These are phyloP conservation scores for Microplitis mediator DNA, from an alignment of 1,140 invertebrate genomes.

Conservation along the genomic window DNA sequence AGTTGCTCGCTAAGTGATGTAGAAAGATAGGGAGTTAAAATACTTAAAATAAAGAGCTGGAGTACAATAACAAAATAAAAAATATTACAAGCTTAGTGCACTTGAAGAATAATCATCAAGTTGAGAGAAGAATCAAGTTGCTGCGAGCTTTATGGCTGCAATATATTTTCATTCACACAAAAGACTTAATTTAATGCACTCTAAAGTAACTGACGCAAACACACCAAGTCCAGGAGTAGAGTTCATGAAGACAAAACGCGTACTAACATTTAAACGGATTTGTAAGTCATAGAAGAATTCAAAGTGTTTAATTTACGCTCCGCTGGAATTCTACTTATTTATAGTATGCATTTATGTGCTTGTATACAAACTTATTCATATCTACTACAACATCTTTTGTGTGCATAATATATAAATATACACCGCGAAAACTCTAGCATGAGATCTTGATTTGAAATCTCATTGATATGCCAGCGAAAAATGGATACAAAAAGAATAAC, in stretches of 20 bases:
- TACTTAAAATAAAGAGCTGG: too few species aligned
- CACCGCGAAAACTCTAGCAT: background rate
- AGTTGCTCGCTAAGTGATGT: too few species aligned
- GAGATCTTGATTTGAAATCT: background rate
- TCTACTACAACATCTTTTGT: too few species aligned
- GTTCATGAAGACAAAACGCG: background rate
- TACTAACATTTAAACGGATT: constrained; percentile 34
- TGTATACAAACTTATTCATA: too few species aligned
- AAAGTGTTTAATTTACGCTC: background rate
- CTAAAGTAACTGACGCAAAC: background rate
- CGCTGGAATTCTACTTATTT: constrained; percentile 15
- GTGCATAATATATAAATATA: background rate
- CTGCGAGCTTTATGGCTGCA: too few species aligned
- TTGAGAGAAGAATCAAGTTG: too few species aligned
- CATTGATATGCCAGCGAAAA: constrained; percentile 1
- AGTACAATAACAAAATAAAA: too few species aligned
- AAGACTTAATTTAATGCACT: background rate
- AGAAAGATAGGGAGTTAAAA: too few species aligned
- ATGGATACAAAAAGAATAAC: background rate
- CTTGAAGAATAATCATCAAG: too few species aligned
- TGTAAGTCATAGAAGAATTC: constrained; percentile 36
- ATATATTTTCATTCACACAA: too few species aligned
- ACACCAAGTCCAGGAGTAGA: background rate
- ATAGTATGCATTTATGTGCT: background rate
- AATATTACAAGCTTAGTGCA: too few species aligned